Evolutionary conservation across 30 jellyfish, hydroid and myxozoan genomes (phyloP).

Genomic region (Turritopsis dohrnii): DNA sequence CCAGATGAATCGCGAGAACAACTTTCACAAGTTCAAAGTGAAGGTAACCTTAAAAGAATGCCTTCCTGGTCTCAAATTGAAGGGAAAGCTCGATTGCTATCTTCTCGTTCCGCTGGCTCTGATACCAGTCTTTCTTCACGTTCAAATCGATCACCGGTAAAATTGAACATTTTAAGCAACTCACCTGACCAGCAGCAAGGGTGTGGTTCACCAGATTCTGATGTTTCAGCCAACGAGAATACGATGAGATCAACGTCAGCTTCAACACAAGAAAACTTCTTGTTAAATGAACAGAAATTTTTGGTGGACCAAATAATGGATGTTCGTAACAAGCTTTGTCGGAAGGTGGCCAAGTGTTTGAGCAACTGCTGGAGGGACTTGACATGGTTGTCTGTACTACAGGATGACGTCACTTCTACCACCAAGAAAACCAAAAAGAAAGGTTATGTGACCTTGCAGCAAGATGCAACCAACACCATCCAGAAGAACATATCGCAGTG

Average conservation of each 20-base stretch:
- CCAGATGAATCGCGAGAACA: slow-evolving; percentile 9
- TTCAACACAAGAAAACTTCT: slow-evolving; percentile 26
- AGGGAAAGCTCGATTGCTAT: background rate
- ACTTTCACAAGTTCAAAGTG: slow-evolving; percentile 15
- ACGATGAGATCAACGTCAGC: background rate
- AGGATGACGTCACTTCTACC: slow-evolving; percentile 49
- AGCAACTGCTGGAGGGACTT: slow-evolving; percentile 97
- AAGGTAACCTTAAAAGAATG: slow-evolving; percentile 15
- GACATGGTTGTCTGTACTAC: slow-evolving; percentile 68
- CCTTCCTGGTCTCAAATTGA: slow-evolving; percentile 35
- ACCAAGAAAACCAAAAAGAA: slow-evolving; percentile 22
- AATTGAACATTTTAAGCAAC: background rate
- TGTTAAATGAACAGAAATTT: slow-evolving; percentile 24
- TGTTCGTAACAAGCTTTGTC: slow-evolving; percentile 16
- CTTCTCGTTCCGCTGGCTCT: slow-evolving; percentile 15
- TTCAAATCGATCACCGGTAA: background rate
- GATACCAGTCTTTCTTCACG: slow-evolving; percentile 15
- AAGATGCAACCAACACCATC: background rate
- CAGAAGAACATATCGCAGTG: background rate
- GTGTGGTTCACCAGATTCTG: slow-evolving; percentile 41
- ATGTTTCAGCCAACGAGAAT: slow-evolving; percentile 15
- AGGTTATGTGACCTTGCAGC: slow-evolving; percentile 13
- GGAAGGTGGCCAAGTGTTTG: slow-evolving; percentile 26
- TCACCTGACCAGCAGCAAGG: slow-evolving; percentile 29
- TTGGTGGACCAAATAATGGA: background rate